Base-by-base conservation (phyloP, 2,113 vertebrate species). In the Eretmochelys imbricata region DNA sequence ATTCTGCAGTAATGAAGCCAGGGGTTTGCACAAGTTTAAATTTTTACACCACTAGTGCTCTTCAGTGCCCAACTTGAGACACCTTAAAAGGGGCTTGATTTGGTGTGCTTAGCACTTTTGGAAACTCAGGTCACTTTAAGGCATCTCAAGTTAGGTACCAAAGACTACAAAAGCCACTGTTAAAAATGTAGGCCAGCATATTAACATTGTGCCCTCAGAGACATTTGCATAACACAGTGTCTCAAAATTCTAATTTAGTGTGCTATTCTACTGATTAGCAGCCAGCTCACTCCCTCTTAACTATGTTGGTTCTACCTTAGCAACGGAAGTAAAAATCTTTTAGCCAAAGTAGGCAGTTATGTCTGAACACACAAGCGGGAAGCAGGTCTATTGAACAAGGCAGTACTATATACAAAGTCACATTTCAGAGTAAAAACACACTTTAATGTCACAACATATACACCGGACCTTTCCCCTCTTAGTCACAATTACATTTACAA, bases 181-280 rank as follows among this genome's bases (percentile, higher is more conserved):
- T 20, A 16, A 38, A 72, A 72, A 72, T 19, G 35, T 38, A 72
- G 69, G 35, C 29, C 3, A 0, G 1, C 16, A 6, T 46, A 42
- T 22, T 50, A 13, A 2, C 10, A 65, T 0, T 35, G 48, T 42
- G 29, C 22, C 6, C 46, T 57, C 48, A 78, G 62, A 75, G 86
- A 42, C 42, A 22, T 3, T 48, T 4, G 38, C 13, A 25, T 7
- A 78, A 17, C 12, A 9, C 20, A 25, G 35, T 1, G 0, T 3
- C 0, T 49, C 69, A 24, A 75, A 42, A 42, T 20, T 75, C 10
- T 24, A 3, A 24, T 80, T 42, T 9, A 24, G 48, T 8, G 6
- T 53, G 84, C 49, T 88, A 19, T 48, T 87, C 48, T 25, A 17
- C 48, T 27, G 59, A 38, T 38, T n/a, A 51, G 42, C 69, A 16